A percentile compares a stretch with the other conserved stretches of the same genome.
Evolutionary conservation across 2,888 invertebrate genomes (phyloP).

Genomic region (Drosophila vallismaia): DNA sequence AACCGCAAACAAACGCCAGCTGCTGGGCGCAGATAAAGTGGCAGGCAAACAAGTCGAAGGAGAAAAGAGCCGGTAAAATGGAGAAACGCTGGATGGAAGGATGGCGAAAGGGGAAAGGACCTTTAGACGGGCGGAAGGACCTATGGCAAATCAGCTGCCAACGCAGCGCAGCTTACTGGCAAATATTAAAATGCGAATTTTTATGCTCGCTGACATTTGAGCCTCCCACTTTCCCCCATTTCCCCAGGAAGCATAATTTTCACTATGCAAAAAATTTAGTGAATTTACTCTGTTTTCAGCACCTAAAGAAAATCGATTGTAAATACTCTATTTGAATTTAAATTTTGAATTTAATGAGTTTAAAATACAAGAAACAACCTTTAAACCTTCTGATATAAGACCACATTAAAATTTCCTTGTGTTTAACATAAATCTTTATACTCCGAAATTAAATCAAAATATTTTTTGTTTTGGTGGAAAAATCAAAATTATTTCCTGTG

Average conservation of each 20-base stretch:
- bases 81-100: background rate
- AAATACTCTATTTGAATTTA: background rate
- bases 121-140: slow-evolving; percentile 21
- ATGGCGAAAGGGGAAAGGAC: background rate
- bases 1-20: slow-evolving; percentile 79
- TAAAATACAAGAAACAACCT: background rate
- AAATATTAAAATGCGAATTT: slow-evolving; percentile 80
- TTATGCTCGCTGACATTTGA: slow-evolving; percentile 77
- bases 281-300: slow-evolving; percentile 9
- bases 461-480: background rate
- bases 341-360: background rate
- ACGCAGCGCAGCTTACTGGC: slow-evolving; percentile 70
- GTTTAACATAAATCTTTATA: background rate
- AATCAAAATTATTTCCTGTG: slow-evolving; percentile 31
- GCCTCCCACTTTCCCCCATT: slow-evolving; percentile 38
- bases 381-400: background rate
- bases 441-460: background rate
- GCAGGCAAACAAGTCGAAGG: slow-evolving; percentile 66
- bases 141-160: slow-evolving; percentile 73
- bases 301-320: background rate
- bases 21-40: slow-evolving; percentile 75
- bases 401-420: background rate
- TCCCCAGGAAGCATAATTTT: slow-evolving; percentile 57
- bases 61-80: slow-evolving; percentile 1
- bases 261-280: slow-evolving; percentile 60